Percentiles rank a stretch among this genome's conserved stretches.
phyloP scores from a whole-genome alignment of 2,888 invertebrate species.

The Allolobophora icterica region DNA sequence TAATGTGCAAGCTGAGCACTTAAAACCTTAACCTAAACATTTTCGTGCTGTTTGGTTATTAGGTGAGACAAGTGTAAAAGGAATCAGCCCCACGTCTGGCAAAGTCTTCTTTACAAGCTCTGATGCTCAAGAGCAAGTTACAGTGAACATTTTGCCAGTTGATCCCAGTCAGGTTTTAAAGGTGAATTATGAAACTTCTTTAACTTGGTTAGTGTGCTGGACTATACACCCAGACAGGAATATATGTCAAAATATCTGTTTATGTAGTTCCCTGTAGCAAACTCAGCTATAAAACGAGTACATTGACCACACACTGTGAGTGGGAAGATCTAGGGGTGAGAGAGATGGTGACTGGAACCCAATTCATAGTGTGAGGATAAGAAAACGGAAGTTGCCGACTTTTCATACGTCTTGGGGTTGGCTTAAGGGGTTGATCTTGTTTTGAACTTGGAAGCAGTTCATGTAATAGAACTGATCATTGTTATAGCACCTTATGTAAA shows the following conservation, averaged over 20 bases:
- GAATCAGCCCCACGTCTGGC: constrained; percentile 58
- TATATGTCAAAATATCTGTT: background rate
- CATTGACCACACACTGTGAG: background rate
- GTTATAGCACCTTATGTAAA: background rate
- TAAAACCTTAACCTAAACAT: background rate
- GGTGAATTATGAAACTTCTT: constrained; percentile 49
- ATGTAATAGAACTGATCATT: background rate
- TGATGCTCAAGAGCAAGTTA: constrained; percentile 54
- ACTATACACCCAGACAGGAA: background rate
- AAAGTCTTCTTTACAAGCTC: constrained; percentile 60
- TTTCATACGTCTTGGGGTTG: background rate
- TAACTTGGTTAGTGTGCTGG: background rate
- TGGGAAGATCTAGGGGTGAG: background rate
- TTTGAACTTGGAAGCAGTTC: background rate
- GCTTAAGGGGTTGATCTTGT: background rate
- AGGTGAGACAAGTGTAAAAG: constrained; percentile 52
- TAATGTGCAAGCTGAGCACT: background rate
- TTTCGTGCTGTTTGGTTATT: background rate
- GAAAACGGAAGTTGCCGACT: background rate
- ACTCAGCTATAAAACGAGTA: background rate
- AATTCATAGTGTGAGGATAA: background rate
- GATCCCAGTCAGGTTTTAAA: constrained; percentile 58
- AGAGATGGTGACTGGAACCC: background rate
- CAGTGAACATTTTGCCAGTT: constrained; percentile 56
- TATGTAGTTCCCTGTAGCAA: no score